phyloP scores from a whole-genome alignment of 2,888 invertebrate genomes.

The Tetropium fuscum region DNA sequence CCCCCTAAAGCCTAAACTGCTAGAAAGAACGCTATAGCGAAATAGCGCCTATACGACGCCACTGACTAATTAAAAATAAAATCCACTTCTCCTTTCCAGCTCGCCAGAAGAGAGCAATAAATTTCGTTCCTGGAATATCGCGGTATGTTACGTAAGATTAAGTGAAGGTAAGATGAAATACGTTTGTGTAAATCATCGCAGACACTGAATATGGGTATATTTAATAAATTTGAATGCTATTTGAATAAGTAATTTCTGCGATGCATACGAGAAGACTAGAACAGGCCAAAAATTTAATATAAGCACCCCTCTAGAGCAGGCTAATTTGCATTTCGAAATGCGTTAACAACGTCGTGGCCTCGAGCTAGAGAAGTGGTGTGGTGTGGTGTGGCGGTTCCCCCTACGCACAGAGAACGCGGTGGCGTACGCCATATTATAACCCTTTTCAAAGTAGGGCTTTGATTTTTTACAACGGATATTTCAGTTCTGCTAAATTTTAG shows the following conservation, averaged over 20 bases:
- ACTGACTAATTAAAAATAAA: no score
- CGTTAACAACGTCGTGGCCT: constrained; percentile 53
- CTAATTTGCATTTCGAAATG: constrained; percentile 57
- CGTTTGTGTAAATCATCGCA: constrained; percentile 33
- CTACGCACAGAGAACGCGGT: constrained; percentile 24
- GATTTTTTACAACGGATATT: no score
- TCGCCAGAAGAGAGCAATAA: constrained; percentile 17
- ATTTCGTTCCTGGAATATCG: constrained; percentile 19
- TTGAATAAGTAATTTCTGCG: constrained; percentile 50
- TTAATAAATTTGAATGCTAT: constrained; percentile 46
- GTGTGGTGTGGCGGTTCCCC: no score
- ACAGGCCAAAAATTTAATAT: constrained; percentile 55
- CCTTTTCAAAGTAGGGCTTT: no score
- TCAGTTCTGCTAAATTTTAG: no score
- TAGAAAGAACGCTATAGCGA: no score
- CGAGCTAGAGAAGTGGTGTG: constrained; percentile 37
- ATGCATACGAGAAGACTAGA: constrained; percentile 42
- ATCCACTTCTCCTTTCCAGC: no score
- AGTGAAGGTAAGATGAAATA: constrained; percentile 26
- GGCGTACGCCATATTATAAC: neutral
- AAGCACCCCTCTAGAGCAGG: constrained; percentile 49
- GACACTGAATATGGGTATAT: constrained; percentile 35
- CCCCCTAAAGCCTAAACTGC: no score
- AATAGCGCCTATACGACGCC: no score
- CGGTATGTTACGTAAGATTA: constrained; percentile 28